Evolutionary conservation across 2,888 invertebrate genomes (phyloP).

Genomic region (Margaritifera margaritifera): DNA sequence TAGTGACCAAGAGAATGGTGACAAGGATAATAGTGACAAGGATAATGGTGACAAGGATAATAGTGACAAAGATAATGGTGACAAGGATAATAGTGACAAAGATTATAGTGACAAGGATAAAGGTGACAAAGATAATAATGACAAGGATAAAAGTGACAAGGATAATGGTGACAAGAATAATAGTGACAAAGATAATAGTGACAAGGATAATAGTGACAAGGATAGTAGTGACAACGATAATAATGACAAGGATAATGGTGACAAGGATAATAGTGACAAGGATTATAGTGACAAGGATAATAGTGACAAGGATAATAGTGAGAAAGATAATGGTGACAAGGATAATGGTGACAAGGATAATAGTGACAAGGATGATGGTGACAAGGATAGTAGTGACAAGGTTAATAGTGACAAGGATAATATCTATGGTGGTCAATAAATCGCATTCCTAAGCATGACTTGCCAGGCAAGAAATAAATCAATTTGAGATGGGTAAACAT

Average conservation of each 20-base stretch:
- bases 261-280: constrained; percentile 15
- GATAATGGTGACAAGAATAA: constrained; percentile 5
- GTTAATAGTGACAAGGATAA: constrained; percentile 1
- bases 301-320: constrained; percentile 7
- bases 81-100: constrained; percentile 7
- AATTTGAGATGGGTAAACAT: too few relatives aligned
- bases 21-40: constrained; percentile 4
- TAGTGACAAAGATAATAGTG: constrained; percentile 6
- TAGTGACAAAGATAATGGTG: constrained; percentile 1
- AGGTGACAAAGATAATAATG: constrained; percentile 5
- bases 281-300: constrained; percentile 11
- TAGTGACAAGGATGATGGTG: constrained; percentile 1
- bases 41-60: constrained; percentile 8
- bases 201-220: constrained; percentile 4
- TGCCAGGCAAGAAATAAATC: too few relatives aligned
- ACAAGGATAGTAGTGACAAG: constrained; percentile 7
- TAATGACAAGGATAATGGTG: constrained; percentile 13
- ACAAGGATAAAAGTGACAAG: constrained; percentile 2
- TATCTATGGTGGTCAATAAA: too few relatives aligned
- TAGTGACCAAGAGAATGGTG: neutral
- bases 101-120: constrained; percentile 9
- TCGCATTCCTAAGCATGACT: too few relatives aligned
- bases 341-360: constrained; percentile 3
- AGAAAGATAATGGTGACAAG: constrained; percentile 3
- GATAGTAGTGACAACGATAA: constrained; percentile 13